These are phyloP conservation scores for Philereme transversata DNA, from an alignment of 2,888 invertebrate genomes.

Conservation along the genomic window DNA sequence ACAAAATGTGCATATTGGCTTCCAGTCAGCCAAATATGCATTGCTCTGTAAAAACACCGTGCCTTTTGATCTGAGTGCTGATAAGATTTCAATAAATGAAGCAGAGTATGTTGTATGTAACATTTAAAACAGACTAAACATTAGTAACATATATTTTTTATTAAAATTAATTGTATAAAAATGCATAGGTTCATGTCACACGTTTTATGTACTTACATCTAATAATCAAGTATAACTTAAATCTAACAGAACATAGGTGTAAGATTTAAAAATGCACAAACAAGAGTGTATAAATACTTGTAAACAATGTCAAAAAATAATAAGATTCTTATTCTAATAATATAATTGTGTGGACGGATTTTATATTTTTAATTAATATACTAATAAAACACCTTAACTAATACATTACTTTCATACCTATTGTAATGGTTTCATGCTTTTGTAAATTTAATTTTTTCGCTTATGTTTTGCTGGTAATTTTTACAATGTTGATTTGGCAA, in stretches of 20 bases:
- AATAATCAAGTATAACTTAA: not conserved
- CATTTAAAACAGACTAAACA: constrained; percentile 19
- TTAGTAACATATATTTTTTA: not conserved
- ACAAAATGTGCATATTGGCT: constrained; percentile 85
- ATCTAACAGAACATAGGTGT: not conserved
- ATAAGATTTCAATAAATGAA: constrained; percentile 8
- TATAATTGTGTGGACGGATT: not conserved
- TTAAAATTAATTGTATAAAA: not conserved
- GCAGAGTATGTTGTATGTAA: constrained; percentile 15
- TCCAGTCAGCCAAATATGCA: constrained; percentile 85
- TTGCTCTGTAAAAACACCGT: constrained; percentile 85
- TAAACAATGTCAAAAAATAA: constrained; percentile 3
- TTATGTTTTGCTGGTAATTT: too few species aligned
- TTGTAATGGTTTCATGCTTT: not conserved
- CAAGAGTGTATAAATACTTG: not conserved
- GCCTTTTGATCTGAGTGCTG: constrained; percentile 56
- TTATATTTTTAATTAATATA: not conserved
- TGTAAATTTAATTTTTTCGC: not conserved
- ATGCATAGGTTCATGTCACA: not conserved
- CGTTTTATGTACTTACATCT: not conserved
- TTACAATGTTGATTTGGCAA: not conserved
- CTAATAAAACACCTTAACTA: not conserved
- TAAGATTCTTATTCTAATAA: not conserved
- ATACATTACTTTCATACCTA: not conserved
- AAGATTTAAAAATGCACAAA: not conserved